Conservation (phyloP, 2,888 invertebrate genomes). For the Meiosimyza decipiens region DNA sequence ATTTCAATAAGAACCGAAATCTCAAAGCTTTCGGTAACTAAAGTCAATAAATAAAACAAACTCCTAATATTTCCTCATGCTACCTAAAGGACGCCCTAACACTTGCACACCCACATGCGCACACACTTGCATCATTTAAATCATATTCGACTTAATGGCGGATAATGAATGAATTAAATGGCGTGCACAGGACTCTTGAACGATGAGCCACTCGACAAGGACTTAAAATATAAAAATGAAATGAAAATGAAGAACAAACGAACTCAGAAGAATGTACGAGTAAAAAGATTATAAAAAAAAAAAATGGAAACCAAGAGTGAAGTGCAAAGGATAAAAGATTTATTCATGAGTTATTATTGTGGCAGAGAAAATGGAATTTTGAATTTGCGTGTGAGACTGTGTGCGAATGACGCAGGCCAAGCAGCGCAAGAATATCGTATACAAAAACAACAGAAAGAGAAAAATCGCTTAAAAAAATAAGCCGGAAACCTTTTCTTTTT, state of each 20-base stretch:
- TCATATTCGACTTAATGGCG: conserved; percentile 27
- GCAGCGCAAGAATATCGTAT: too few relatives aligned
- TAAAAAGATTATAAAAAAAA: background rate
- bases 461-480: background rate
- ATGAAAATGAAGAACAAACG: background rate
- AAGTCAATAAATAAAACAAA: too few relatives aligned
- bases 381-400: background rate
- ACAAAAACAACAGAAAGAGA: too few relatives aligned
- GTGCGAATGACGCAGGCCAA: too few relatives aligned
- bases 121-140: conserved; percentile 13
- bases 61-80: too few relatives aligned
- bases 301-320: background rate
- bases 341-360: conserved; percentile 29
- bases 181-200: conserved; percentile 5
- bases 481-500: conserved; percentile 16
- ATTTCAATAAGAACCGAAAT: too few relatives aligned
- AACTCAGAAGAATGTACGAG: background rate
- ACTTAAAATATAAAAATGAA: background rate
- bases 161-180: conserved; percentile 33
- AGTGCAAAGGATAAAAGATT: conserved; percentile 23
- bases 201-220: background rate
- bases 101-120: background rate
- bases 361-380: background rate
- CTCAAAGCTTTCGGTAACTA: too few relatives aligned
- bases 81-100: too few relatives aligned